Conservation (phyloP, 2,888 invertebrate species). For the Bembecia ichneumoniformis region DNA sequence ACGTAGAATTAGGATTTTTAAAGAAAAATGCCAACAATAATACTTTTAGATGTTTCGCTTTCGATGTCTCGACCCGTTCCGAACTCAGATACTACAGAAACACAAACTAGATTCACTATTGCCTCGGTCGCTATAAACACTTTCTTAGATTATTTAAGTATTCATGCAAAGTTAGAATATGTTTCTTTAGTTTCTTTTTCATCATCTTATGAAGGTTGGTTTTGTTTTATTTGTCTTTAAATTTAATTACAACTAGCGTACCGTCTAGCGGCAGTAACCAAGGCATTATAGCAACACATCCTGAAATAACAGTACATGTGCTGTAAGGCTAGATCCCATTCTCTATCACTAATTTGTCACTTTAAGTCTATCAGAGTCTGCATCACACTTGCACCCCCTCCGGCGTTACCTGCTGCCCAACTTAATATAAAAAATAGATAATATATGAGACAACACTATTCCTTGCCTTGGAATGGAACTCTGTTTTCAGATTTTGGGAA, state of each 20-base stretch:
- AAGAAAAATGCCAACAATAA: constrained; percentile 53
- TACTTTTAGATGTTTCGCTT: constrained; percentile 55
- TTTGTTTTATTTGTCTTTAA: neutral
- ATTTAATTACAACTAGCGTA: neutral
- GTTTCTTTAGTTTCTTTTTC: constrained; percentile 57
- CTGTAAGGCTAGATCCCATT: neutral
- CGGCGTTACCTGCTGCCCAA: too few species aligned
- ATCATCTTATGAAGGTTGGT: constrained; percentile 53
- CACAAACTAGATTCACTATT: constrained; percentile 47
- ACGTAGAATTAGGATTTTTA: neutral
- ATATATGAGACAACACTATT: too few species aligned
- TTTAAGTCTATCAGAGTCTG: too few species aligned
- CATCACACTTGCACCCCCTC: too few species aligned
- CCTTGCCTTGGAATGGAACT: too few species aligned
- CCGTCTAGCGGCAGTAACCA: neutral
- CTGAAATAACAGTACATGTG: too few species aligned
- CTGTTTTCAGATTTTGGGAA: too few species aligned
- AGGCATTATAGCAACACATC: neutral
- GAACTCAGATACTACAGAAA: constrained; percentile 46
- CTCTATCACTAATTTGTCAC: too few species aligned
- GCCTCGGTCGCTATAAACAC: constrained; percentile 52
- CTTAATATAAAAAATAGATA: too few species aligned
- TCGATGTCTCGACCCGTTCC: constrained; percentile 61
- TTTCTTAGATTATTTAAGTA: constrained; percentile 51
- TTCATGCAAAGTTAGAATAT: constrained; percentile 59